phyloP scores from a whole-genome alignment of 2,888 invertebrate species.

The Acleris laterana region DNA sequence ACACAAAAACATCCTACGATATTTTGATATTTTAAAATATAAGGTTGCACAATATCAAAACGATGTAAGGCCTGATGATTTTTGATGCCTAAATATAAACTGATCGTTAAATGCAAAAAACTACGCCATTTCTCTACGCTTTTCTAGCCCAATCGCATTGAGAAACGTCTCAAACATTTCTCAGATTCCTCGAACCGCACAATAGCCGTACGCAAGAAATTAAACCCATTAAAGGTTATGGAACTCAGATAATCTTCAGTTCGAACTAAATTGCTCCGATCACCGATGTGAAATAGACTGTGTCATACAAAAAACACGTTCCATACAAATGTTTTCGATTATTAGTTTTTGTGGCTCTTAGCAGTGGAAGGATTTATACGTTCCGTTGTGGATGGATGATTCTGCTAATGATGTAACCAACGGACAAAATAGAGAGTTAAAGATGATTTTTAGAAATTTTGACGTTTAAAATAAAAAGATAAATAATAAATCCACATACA shows the following conservation, averaged over 20 bases:
- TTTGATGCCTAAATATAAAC: too few species aligned
- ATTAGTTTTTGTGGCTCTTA: constrained; percentile 22
- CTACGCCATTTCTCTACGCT: too few species aligned
- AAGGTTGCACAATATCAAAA: too few species aligned
- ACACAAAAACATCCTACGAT: too few species aligned
- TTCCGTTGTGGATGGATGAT: constrained; percentile 7
- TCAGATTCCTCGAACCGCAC: constrained; percentile 5
- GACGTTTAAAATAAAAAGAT: too few species aligned
- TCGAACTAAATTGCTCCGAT: constrained; percentile 23
- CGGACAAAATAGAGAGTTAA: neutral
- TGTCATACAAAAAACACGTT: constrained; percentile 28
- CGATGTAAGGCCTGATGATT: too few species aligned
- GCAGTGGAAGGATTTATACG: constrained; percentile 11
- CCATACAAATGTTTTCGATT: constrained; percentile 18
- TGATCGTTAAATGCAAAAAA: too few species aligned
- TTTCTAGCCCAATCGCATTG: too few species aligned
- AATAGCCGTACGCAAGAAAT: constrained; percentile 8
- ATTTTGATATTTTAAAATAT: too few species aligned
- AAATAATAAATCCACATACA: too few species aligned
- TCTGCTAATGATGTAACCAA: constrained; percentile 23
- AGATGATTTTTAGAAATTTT: too few species aligned
- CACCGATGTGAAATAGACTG: constrained; percentile 32
- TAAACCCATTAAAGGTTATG: constrained; percentile 21
- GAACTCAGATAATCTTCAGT: constrained; percentile 21
- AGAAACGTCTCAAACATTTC: neutral